Evolutionary conservation across 2,797 vertebrate genomes (phyloP).

Genomic region (Stomatorhinus walkeri): DNA sequence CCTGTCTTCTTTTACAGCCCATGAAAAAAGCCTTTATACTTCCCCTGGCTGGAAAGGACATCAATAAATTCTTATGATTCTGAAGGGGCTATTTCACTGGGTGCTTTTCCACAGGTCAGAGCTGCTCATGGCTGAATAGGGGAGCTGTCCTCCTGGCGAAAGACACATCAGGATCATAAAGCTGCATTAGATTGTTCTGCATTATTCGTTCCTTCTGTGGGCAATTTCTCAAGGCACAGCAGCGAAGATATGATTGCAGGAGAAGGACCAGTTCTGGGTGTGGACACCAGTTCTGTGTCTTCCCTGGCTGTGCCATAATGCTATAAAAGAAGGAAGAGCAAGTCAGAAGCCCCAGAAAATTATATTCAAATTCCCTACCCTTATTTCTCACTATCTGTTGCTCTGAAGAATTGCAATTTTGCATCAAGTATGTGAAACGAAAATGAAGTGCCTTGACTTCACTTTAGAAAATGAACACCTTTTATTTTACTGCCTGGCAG

Average conservation of each 20-base stretch:
- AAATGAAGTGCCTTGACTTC: background rate
- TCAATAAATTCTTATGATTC: background rate
- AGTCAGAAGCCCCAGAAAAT: background rate
- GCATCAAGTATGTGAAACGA: background rate
- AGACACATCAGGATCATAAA: background rate
- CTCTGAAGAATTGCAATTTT: background rate
- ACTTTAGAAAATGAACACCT: background rate
- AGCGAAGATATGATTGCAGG: background rate
- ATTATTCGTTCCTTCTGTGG: background rate
- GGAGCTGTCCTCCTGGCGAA: background rate
- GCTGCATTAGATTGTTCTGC: background rate
- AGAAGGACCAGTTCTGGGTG: background rate
- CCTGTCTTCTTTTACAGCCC: background rate
- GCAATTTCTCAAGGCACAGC: background rate
- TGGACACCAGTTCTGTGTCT: background rate
- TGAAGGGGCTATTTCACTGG: background rate
- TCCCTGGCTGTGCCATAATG: background rate
- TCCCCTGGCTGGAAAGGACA: background rate
- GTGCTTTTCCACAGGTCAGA: background rate
- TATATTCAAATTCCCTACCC: background rate
- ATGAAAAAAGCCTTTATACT: background rate
- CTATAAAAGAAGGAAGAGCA: background rate
- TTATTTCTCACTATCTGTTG: background rate
- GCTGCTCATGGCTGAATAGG: background rate
- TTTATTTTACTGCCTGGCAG: background rate